Conservation (phyloP, 2,888 invertebrate species). For the Octonoba sinensis region DNA sequence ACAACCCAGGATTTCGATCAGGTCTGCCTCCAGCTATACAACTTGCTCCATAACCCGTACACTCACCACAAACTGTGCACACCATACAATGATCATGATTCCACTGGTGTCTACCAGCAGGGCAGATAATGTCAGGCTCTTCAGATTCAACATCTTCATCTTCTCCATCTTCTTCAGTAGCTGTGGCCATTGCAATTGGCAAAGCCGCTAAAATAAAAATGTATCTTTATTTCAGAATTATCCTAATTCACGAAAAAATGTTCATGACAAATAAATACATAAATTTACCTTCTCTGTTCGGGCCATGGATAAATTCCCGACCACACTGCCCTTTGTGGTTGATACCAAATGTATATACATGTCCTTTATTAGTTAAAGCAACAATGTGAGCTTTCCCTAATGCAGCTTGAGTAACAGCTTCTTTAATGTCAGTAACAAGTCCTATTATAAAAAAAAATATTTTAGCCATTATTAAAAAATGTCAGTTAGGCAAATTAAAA, state of each 20-base stretch:
- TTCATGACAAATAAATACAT: slow-evolving; percentile 1
- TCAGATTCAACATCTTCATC: slow-evolving; percentile 66
- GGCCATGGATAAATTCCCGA: slow-evolving; percentile 78
- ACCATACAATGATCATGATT: slow-evolving; percentile 86
- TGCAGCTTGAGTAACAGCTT: slow-evolving; percentile 80
- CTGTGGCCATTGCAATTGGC: slow-evolving; percentile 71
- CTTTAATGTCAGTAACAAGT: slow-evolving; percentile 81
- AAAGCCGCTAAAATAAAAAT: slow-evolving; percentile 66
- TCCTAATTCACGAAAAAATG: neutral
- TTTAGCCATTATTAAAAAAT: no score
- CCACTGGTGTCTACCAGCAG: slow-evolving; percentile 83
- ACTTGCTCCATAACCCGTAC: slow-evolving; percentile 90
- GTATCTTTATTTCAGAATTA: neutral
- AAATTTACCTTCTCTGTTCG: slow-evolving; percentile 73
- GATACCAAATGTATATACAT: slow-evolving; percentile 94
- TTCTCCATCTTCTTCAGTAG: slow-evolving; percentile 71
- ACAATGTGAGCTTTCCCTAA: slow-evolving; percentile 97
- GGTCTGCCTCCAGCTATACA: slow-evolving; percentile 84
- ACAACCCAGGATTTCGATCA: slow-evolving; percentile 88
- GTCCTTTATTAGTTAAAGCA: slow-evolving; percentile 87
- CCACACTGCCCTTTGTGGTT: slow-evolving; percentile 99
- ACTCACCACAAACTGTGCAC: slow-evolving; percentile 90
- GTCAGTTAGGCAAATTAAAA: no score
- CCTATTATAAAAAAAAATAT: slow-evolving; percentile 73
- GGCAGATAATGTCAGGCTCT: slow-evolving; percentile 74